phyloP scores from a whole-genome alignment of 2,888 invertebrate species.

The Hyalella azteca region DNA sequence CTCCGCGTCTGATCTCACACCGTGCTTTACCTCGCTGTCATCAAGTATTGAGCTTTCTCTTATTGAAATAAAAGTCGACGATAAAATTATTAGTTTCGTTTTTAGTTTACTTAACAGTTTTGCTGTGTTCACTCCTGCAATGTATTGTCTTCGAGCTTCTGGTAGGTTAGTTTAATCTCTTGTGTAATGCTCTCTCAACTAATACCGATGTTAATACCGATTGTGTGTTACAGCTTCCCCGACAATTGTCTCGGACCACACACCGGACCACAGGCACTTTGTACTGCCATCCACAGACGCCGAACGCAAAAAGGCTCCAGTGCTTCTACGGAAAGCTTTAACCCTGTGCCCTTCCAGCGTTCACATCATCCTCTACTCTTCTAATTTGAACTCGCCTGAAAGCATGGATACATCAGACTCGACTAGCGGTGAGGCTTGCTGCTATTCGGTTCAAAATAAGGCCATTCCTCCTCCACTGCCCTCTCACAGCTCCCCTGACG shows the following conservation, averaged over 20 bases:
- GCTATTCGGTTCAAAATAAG: not conserved
- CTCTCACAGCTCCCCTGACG: not conserved
- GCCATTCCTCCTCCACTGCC: not conserved
- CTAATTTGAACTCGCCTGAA: not conserved
- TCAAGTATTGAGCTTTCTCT: too few species aligned
- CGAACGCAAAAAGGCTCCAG: not conserved
- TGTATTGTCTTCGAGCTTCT: too few species aligned
- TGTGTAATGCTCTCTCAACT: too few species aligned
- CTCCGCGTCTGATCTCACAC: too few species aligned
- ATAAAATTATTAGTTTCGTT: too few species aligned
- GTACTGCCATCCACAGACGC: conserved; percentile 4
- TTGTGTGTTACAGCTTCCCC: conserved; percentile 8
- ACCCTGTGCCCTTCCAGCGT: not conserved
- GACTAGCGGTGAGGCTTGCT: not conserved
- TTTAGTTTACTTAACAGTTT: too few species aligned
- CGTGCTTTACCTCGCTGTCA: too few species aligned
- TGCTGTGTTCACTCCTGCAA: too few species aligned
- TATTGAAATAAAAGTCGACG: too few species aligned
- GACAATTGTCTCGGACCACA: not conserved
- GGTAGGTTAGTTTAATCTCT: too few species aligned
- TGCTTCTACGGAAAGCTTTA: not conserved
- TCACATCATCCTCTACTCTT: not conserved
- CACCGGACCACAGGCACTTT: conserved; percentile 1
- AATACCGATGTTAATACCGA: too few species aligned
- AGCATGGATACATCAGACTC: conserved; percentile 13